Evolutionary conservation across 2,113 vertebrate genomes (phyloP).

Genomic region (Pandion haliaetus): DNA sequence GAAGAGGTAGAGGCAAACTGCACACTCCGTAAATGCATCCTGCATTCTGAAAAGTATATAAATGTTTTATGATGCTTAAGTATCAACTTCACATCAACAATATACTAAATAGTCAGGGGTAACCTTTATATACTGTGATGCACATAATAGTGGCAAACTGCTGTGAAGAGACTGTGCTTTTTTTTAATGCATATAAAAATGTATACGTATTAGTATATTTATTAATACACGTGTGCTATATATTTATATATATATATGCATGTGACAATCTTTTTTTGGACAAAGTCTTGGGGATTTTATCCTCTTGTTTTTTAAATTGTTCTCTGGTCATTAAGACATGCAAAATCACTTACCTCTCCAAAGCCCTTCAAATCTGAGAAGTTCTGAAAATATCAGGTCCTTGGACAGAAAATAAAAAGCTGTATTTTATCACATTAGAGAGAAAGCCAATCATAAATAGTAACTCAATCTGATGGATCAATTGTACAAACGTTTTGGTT

Average conservation of each 20-base stretch:
- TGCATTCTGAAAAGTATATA: not conserved
- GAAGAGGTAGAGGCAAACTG: not conserved
- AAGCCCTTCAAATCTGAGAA: not conserved
- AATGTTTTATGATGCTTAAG: not conserved
- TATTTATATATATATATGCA: not conserved
- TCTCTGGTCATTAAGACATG: not conserved
- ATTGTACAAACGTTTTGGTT: not conserved
- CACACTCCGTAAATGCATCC: not conserved
- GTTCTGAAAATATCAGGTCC: not conserved
- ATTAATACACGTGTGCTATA: not conserved
- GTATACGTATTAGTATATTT: not conserved
- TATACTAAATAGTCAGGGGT: not conserved
- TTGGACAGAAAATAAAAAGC: not conserved
- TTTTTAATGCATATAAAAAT: not conserved
- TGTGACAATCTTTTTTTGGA: not conserved
- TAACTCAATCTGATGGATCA: not conserved
- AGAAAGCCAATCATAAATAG: not conserved
- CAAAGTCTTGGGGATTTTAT: not conserved
- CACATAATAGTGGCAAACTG: not conserved
- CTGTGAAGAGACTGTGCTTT: not conserved
- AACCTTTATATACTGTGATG: not conserved
- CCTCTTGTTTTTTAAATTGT: not conserved
- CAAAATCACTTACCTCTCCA: not conserved
- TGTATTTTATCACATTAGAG: not conserved
- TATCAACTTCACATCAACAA: not conserved